Base-by-base conservation (phyloP, 2,113 vertebrate species). In the Tiliqua scincoides region DNA sequence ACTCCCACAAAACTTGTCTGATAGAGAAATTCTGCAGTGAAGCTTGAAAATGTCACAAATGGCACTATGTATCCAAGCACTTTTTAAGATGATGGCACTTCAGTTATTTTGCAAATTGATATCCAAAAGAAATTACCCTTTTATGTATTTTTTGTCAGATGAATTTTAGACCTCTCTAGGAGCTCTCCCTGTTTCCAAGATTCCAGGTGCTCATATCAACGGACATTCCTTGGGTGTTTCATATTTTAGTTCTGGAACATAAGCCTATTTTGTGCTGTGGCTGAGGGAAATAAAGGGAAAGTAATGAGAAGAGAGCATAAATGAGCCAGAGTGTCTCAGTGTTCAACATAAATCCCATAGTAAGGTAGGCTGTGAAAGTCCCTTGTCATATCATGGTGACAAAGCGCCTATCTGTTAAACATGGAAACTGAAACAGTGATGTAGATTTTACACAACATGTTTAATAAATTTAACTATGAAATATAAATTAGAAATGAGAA, bases 381-480 rank as follows among this genome's bases (percentile, higher is more conserved):
- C 94, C 67, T 93, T 93, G 86, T 93, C 30, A 27, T 89, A 90
- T 93, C 87, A 89, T 92, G 87, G 79, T 95, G 88, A 87, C 94
- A 95, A 94, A 87, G 88, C 89, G 32, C 90, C 87, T 91, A 71
- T 95, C 94, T 96, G 94, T n/a, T 96, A 96, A 96, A 96, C 95
- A 94, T 96, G 91, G 94, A 95, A 94, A 88, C 90, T 91, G 95
- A 94, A 92, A 89, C 86, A 88, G 83, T 91, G 89, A 93, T 95
- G 95, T 97, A 96, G 96, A 96, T 96, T 96, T 96, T 96, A 89
- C 93, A 96, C 90, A 94, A 82, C 93, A 95, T 97, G 94, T 94
- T 96, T 95, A 97, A 95, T 95, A 95, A 97, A 97, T 96, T 93
- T 96, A 95, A 89, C 85, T 95, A 93, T 94, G 93, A 91, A 95